Percentiles rank a stretch among this genome's conserved stretches.
phyloP scores from a whole-genome alignment of 1,140 invertebrate species.

The Gonatopus flavifemur region DNA sequence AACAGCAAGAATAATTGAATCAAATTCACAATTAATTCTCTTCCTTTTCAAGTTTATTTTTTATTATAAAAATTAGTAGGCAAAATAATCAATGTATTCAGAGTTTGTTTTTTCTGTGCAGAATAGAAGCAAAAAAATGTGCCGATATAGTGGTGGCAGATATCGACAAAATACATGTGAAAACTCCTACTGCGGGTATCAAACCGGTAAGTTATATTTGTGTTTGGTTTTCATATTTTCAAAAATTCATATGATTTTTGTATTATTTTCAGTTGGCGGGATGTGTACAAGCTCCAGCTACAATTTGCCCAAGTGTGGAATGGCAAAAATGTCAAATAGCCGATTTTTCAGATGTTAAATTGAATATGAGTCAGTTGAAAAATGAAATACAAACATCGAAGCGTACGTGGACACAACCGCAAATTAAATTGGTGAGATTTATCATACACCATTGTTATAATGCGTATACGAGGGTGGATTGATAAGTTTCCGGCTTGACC shows the following conservation, averaged over 20 bases:
- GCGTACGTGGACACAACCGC: constrained; percentile 17
- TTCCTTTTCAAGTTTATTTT: constrained; percentile 9
- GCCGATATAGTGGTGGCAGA: constrained; percentile 59
- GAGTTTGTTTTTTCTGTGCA: constrained; percentile 33
- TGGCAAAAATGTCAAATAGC: constrained; percentile 61
- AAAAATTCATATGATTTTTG: not conserved
- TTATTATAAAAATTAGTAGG: constrained; percentile 1
- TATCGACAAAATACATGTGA: constrained; percentile 49
- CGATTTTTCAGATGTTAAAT: constrained; percentile 58
- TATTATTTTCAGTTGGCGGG: constrained; percentile 41
- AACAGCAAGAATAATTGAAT: constrained; percentile 9
- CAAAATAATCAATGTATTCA: not conserved
- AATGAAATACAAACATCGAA: constrained; percentile 34
- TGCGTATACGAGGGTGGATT: too few relatives aligned
- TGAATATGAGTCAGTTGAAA: constrained; percentile 46
- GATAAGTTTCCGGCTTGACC: too few relatives aligned
- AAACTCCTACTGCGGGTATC: constrained; percentile 47
- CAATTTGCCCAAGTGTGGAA: constrained; percentile 46
- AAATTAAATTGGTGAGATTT: constrained; percentile 34
- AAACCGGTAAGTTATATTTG: constrained; percentile 39
- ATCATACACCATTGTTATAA: not conserved
- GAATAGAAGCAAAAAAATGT: constrained; percentile 60
- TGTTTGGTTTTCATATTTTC: not conserved
- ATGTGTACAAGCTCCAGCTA: constrained; percentile 54
- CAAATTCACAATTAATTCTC: constrained; percentile 2